Evolutionary conservation across 2,797 vertebrate genomes (phyloP), one percentile per base, ranked within the genome.

Genomic region (Aldrovandia affinis): DNA sequence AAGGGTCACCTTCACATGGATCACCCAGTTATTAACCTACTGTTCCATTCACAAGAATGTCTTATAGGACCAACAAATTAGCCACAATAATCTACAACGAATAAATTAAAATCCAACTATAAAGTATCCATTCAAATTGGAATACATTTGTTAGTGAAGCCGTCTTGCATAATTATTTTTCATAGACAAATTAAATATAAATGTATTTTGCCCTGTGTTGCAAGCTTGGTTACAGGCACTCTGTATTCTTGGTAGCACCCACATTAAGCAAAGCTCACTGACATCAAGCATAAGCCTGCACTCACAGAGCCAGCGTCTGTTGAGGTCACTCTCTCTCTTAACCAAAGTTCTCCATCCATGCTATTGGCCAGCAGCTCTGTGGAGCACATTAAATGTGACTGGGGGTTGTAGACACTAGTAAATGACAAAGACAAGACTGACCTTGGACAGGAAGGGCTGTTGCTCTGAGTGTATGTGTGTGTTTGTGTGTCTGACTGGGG

Each of bases 401-500:
- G 22, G 5, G 20, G 22, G 39, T 77, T 39, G 39, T 5, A 20
- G 42, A 6, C 39, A 77, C 22, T 20, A 22, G 14, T 39, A 15
- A 73, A 73, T 73, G 68, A 73, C 73, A 47, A 77, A 70, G 73
- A 47, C 73, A 44, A 44, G 39, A 47, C 73, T 47, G 73, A 47
- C 73, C 73, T 47, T 44, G 73, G 39, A 10, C 42, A 47, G 33
- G 15, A 73, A 39, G 68, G 30, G 14, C 15, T 12, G 44, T 52
- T 22, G 86, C 65, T 77, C 9, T 42, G 70, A 1, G 20, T 81
- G 44, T 81, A 10, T 65, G 78, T 28, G 78, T 86, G 77, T 78
- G 83, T 87, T 57, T 82, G 81, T 85, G 87, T 88, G 65, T 55
- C 88, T 83, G 88, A 22, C 73, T 77, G 73, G 20, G 42, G 30